These are phyloP conservation scores for Clivina fossor DNA, from an alignment of 2,888 invertebrate species.

Conservation along the genomic window DNA sequence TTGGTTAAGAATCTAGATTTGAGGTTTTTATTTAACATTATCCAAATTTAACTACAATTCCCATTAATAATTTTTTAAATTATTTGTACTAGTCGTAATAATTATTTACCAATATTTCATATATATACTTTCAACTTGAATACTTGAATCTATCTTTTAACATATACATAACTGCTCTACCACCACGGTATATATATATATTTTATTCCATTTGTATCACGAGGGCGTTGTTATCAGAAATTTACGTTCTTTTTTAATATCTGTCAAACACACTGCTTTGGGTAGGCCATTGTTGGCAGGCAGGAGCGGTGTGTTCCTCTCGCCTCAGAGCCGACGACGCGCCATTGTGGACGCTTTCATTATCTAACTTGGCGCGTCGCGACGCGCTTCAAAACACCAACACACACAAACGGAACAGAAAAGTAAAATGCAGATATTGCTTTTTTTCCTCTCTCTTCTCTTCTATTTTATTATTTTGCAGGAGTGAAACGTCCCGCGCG, in stretches of 20 bases:
- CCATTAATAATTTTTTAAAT: no score
- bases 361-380: constrained; percentile 53
- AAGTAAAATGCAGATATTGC: constrained; percentile 52
- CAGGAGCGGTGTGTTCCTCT: constrained; percentile 49
- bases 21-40: no score
- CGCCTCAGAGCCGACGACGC: constrained; percentile 50
- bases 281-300: constrained; percentile 47
- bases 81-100: no score
- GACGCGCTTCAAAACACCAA: no score
- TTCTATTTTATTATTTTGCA: constrained; percentile 15
- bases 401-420: constrained; percentile 46
- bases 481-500: not conserved
- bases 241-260: constrained; percentile 49
- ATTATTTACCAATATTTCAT: no score
- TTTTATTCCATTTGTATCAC: constrained; percentile 42
- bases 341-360: constrained; percentile 48
- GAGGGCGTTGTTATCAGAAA: constrained; percentile 44
- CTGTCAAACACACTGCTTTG: constrained; percentile 51
- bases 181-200: no score
- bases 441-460: constrained; percentile 1
- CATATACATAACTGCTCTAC: no score
- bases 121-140: no score
- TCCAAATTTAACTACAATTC: no score
- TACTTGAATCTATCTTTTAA: no score
- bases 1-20: no score